Base-by-base conservation (phyloP, 1,140 invertebrate species). In the Glossosoma conforme region DNA sequence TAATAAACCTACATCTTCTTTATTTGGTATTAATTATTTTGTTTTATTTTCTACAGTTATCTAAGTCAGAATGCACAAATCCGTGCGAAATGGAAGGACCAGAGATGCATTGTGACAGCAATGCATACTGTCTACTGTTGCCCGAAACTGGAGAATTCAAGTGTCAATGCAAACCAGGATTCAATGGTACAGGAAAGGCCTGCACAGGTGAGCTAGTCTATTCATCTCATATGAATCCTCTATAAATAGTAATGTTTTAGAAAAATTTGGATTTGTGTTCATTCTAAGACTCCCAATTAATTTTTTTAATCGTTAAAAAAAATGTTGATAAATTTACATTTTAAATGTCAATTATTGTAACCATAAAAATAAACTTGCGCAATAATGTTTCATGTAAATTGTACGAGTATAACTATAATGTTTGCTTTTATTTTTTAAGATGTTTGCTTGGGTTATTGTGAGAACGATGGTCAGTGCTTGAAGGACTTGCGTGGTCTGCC, bases 161-260 rank as follows among this genome's bases (percentile, higher is more conserved):
- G 58, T 97, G 94, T 61, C 86, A 93, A 64, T 97, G 94, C 68
- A 96, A 94, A 63, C 86, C 89, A 1, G 93, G 93, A 1, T 97
- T 91, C 73, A 93, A 93, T 65, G 90, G 91, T 62, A 89, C 87
- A 17, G 90, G 89, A 53, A 82, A 83, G 70, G 72, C 79, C 25
- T 93, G 89, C 68, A 79, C 70, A 21, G 79, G 81, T 83, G 69
- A 69, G 64, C 55, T 33, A 6, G 21, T 13, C 3, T 33, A 13
- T 33, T 33, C 3, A 33, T 3, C 15, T 30, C 25, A 30, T 30
- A 30, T 30, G 25, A 30, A 30, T 30, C n/a, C n/a, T n/a, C n/a
- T n/a, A n/a, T n/a, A n/a, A 9, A 30, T 8, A 8, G n/a, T n/a
- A n/a, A n/a, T n/a, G n/a, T n/a, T n/a, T n/a, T n/a, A n/a, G n/a